A percentile compares a stretch with the other conserved stretches of the same genome.
These are phyloP conservation scores for Cheracebus regulus DNA, from an alignment of 2,797 vertebrate genomes.

Conservation along the genomic window DNA sequence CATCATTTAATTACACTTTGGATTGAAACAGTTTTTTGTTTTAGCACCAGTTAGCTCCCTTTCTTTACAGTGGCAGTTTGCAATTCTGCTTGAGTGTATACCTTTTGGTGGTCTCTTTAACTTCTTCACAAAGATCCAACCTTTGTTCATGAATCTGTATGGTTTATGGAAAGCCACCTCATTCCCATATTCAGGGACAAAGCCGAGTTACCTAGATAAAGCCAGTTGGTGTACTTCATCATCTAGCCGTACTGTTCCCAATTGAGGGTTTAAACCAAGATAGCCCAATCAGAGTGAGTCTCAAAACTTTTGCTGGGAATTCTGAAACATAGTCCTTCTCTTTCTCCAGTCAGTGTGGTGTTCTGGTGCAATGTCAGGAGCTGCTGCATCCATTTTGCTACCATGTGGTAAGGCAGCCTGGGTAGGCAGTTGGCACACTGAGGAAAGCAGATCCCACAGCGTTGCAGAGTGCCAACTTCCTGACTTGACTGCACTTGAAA, in stretches of 20 bases:
- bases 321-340: neutral
- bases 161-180: neutral
- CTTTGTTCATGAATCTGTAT: neutral
- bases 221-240: neutral
- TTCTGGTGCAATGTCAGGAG: neutral
- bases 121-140: neutral
- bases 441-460: neutral
- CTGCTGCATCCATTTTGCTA: neutral
- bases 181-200: neutral
- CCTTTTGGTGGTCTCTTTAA: neutral
- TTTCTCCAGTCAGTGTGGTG: neutral
- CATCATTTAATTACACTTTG: neutral
- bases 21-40: neutral
- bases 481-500: neutral
- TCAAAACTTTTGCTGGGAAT: neutral
- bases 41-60: neutral
- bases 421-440: neutral
- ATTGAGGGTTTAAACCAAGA: neutral
- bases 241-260: neutral
- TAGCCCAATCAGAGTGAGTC: neutral
- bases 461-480: neutral
- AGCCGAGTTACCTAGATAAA: neutral
- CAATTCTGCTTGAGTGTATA: neutral
- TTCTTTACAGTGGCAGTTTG: neutral
- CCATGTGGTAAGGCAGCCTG: neutral